These are phyloP conservation scores for Gulo gulo DNA, from an alignment of 2,113 vertebrate genomes.

Conservation along the genomic window DNA sequence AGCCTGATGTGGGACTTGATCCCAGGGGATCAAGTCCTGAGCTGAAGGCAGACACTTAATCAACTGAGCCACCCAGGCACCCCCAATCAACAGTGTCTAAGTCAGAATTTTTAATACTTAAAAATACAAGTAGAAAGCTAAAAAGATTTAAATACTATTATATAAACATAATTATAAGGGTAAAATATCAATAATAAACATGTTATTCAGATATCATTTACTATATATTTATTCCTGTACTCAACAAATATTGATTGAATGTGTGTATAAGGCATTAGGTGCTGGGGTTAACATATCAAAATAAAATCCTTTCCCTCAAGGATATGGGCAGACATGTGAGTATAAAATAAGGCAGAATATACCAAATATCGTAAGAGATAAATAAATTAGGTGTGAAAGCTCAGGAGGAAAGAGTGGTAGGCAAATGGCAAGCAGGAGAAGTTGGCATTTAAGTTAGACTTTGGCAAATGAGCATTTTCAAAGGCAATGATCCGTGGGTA, in stretches of 20 bases:
- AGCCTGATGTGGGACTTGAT: too few relatives aligned
- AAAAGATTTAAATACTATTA: constrained; percentile 19
- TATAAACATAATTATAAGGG: neutral
- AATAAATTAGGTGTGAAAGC: neutral
- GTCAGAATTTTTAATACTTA: constrained; percentile 27
- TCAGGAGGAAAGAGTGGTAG: neutral
- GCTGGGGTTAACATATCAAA: neutral
- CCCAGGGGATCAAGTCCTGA: too few relatives aligned
- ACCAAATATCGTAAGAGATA: neutral
- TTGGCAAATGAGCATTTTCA: neutral
- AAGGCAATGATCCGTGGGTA: neutral
- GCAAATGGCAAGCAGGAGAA: neutral
- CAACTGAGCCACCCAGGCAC: too few relatives aligned
- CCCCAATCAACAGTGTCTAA: neutral
- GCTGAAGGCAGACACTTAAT: too few relatives aligned
- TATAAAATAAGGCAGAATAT: neutral
- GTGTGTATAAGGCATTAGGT: neutral
- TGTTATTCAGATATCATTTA: neutral
- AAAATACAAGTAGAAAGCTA: neutral
- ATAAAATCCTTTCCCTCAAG: neutral
- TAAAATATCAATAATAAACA: neutral
- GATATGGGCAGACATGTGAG: neutral
- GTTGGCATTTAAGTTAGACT: neutral
- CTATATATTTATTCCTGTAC: neutral
- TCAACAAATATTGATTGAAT: neutral